phyloP scores from a whole-genome alignment of 1,140 invertebrate genomes.

The Colletes gigas region DNA sequence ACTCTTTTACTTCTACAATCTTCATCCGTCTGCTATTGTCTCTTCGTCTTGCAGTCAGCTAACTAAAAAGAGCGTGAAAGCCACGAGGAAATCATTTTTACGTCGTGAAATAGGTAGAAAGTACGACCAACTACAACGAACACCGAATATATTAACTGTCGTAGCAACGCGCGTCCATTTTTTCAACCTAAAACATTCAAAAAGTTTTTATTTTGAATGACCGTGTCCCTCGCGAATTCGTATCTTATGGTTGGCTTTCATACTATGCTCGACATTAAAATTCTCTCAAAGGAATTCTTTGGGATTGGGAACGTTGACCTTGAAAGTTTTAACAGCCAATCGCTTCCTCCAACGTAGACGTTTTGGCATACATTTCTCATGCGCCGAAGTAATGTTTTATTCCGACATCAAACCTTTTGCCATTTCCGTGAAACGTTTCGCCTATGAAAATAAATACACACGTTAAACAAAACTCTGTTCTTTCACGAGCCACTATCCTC shows the following conservation, averaged over 20 bases:
- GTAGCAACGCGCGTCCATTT: no score
- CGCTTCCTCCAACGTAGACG: not conserved
- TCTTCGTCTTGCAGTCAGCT: not conserved
- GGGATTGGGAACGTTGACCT: not conserved
- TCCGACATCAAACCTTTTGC: not conserved
- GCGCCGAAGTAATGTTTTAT: not conserved
- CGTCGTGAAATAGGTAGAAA: slow-evolving; percentile 33
- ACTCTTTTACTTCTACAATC: no score
- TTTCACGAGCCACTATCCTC: no score
- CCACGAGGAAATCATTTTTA: not conserved
- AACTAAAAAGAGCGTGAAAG: slow-evolving; percentile 16
- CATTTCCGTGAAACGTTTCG: slow-evolving; percentile 22
- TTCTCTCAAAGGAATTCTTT: not conserved
- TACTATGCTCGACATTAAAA: not conserved
- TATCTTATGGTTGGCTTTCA: not conserved
- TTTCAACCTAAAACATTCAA: no score
- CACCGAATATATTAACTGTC: not conserved
- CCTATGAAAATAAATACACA: not conserved
- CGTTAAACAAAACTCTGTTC: not conserved
- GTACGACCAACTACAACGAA: not conserved
- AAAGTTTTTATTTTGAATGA: no score
- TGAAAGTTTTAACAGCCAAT: not conserved
- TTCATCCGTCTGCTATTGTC: no score
- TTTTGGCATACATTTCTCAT: not conserved
- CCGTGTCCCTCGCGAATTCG: not conserved